Percentiles rank a stretch among this genome's conserved stretches.
phyloP scores from a whole-genome alignment of 2,113 vertebrate species.

The Tricholaema leucomelas region DNA sequence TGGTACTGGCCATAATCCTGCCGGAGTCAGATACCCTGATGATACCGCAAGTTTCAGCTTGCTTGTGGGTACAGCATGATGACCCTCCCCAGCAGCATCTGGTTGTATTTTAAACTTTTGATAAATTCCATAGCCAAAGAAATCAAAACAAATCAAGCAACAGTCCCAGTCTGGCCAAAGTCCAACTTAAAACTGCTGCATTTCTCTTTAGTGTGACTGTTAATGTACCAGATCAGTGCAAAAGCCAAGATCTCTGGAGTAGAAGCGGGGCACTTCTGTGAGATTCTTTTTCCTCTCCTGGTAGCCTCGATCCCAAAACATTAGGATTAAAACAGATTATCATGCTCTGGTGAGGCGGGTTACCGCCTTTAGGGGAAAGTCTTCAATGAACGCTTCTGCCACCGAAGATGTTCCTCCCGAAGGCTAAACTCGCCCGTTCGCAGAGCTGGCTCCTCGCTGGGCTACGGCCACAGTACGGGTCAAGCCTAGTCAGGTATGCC shows the following conservation, averaged over 20 bases:
- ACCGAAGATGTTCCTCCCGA: background rate
- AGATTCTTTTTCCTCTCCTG: background rate
- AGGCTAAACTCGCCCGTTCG: background rate
- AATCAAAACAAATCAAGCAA: slow-evolving; percentile 53
- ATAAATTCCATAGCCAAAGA: slow-evolving; percentile 39
- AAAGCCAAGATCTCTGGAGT: background rate
- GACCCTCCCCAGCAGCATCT: slow-evolving; percentile 24
- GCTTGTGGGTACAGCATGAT: background rate
- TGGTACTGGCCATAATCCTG: slow-evolving; percentile 45
- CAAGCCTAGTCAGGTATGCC: background rate
- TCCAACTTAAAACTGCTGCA: background rate
- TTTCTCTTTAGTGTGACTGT: background rate
- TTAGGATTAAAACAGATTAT: background rate
- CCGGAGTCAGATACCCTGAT: slow-evolving; percentile 38
- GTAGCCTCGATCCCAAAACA: background rate
- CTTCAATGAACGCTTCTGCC: background rate
- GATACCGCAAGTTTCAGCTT: slow-evolving; percentile 31
- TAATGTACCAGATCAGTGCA: background rate
- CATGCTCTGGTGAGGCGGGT: background rate
- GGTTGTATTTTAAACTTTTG: slow-evolving; percentile 50
- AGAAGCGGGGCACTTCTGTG: background rate
- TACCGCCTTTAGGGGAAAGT: background rate
- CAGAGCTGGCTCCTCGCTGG: background rate
- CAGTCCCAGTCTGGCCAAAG: background rate
- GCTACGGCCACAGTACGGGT: background rate